Conservation (phyloP, 2,888 invertebrate genomes). For the Sesamia inferens region DNA sequence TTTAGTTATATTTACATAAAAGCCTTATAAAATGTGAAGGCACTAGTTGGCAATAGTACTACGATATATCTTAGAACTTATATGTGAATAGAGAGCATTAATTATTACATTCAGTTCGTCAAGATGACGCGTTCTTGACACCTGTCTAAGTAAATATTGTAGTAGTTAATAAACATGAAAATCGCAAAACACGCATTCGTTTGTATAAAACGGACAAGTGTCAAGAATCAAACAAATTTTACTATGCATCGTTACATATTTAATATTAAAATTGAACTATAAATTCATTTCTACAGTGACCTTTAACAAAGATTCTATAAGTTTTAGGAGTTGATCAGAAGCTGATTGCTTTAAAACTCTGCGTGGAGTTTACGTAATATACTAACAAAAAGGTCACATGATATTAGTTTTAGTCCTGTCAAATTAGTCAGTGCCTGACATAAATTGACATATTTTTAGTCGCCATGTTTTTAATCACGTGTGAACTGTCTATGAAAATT, state of each 20-base stretch:
- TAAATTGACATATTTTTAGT: no score
- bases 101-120: background rate
- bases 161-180: background rate
- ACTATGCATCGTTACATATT: conserved; percentile 1
- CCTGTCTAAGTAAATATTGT: background rate
- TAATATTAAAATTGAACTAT: background rate
- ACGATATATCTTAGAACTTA: conserved; percentile 10
- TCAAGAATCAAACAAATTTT: background rate
- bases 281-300: conserved; percentile 6
- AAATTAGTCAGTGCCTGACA: no score
- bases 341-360: background rate
- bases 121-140: background rate
- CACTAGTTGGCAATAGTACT: conserved; percentile 40
- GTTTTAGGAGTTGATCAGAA: background rate
- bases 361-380: background rate
- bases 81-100: conserved; percentile 33
- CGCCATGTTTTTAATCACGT: no score
- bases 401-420: no score
- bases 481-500: no score
- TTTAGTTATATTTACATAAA: conserved; percentile 29
- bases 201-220: background rate
- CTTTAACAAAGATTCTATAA: background rate
- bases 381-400: background rate
- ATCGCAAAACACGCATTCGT: background rate
- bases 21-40: conserved; percentile 48